Evolutionary conservation across 1,140 invertebrate species (phyloP), one percentile per base, ranked within the genome.

Genomic region (Caerostris extrusa): DNA sequence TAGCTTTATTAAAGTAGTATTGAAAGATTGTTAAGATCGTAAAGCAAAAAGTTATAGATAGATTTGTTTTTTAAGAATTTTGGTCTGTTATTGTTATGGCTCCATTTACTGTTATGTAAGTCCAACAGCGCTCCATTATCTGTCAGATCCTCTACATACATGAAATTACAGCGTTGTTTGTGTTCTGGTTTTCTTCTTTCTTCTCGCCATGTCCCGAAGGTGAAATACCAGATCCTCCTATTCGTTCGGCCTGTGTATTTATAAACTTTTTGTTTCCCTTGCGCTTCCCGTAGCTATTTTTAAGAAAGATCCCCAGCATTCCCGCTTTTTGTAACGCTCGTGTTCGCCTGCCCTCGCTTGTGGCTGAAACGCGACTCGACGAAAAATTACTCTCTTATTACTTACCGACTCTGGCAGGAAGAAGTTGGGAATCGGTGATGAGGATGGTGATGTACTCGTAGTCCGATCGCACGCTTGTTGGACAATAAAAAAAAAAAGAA

Each of bases 381-480:
- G 82, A 57, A 85, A 85, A 56, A 57, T 85, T 85, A 56, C 57
- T 56, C 82, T 85, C 82, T 85, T 85, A 58, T 85, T 77, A 77
- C 71, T 77, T 77, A 77, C 19, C 53, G 71, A 77, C 57, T 7
- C 34, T 71, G 87, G 61, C 90, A 92, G 90, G 77, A 92, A 92
- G 82, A 83, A 71, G 71, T 17, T 82, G 10, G 8, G 5, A 91
- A 87, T 87, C 34, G 57, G 50, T 71, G 61, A 58, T 81, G 89
- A 90, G 89, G 89, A 90, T 90, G 89, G 61, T 81, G 56, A 81
- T 90, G 89, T 90, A 90, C 89, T 90, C 57, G 89, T 90, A 90
- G 89, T 90, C 87, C 58, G 58, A 87, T 71, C 61, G 64, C 64
- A 71, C 87, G 61, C 50, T 55, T 89, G 81, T 55, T 90, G 14